Base-by-base conservation (phyloP, 2,113 vertebrate species). In the Cyphomyrus plagiostoma region DNA sequence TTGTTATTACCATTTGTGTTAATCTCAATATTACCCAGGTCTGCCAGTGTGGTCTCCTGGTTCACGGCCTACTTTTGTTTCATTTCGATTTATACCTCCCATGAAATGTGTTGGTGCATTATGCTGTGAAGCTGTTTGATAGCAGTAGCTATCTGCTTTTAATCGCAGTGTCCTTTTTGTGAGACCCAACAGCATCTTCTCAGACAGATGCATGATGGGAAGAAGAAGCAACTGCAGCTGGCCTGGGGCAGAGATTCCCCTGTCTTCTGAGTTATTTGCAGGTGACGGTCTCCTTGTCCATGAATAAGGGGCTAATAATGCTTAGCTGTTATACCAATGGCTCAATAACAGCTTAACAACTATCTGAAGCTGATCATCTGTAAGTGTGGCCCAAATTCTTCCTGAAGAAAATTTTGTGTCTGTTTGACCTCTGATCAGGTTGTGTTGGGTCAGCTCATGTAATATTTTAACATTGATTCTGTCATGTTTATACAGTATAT, bases 221-320 rank as follows among this genome's bases (percentile, higher is more conserved):
- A 92, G 87, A 56, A 88, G 45, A 26, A 66, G 90, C 70, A 96
- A 97, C 93, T 97, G 96, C 88, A 95, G 94, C 88, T 92, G 93
- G 92, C 92, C 93, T 0, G 93, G 93, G 9, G 91, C 92, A 42
- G 95, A 95, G 90, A 95, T 96, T 89, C 95, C 95, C 4, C 89
- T 96, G 77, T 96, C 96, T 0, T 94, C 94, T 0, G 93, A 96
- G 6, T 93, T 96, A 87, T 95, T 96, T 90, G 93, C 91, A 86
- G 95, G 96, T 96, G 88, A 93, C 91, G 21, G 21, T 23, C 26
- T 30, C 49, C 17, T n/a, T 86, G 21, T 15, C 17, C 87, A 45
- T 88, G 30, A n/a, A 88, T 88, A 62, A 58, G 2, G 15, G 7
- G 6, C 7, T 45, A 26, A 42, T 50, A 46, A 35, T 11, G 8